A percentile compares a stretch with the other conserved stretches of the same genome.
Conservation (phyloP, 1,140 invertebrate species). For the Nomia melanderi region DNA sequence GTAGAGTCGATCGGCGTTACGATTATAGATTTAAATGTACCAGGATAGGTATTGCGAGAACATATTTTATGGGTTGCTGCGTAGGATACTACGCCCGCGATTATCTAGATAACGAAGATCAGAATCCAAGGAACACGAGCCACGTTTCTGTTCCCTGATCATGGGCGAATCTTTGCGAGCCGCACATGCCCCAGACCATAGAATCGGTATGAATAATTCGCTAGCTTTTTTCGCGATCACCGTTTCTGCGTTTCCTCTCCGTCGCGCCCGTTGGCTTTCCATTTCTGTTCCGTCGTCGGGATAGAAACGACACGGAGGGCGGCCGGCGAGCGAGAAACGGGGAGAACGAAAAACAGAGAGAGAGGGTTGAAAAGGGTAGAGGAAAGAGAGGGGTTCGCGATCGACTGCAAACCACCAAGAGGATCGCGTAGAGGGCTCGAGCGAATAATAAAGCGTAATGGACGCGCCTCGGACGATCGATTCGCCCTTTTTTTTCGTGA, state of each 20-base stretch:
- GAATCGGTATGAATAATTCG: conserved; percentile 77
- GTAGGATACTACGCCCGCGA: no score
- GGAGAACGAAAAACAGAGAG: conserved; percentile 27
- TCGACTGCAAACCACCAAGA: conserved; percentile 58
- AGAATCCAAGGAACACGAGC: no score
- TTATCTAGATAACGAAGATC: no score
- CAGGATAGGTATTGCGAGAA: no score
- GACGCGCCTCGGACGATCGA: conserved; percentile 72
- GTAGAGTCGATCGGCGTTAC: no score
- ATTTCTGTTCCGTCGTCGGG: conserved; percentile 40
- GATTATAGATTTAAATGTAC: no score
- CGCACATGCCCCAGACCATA: neutral
- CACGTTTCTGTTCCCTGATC: no score
- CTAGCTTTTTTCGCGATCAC: conserved; percentile 65
- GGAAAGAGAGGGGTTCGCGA: conserved; percentile 34
- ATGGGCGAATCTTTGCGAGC: no score
- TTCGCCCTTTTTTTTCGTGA: conserved; percentile 68
- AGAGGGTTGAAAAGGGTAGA: neutral
- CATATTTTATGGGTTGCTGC: no score
- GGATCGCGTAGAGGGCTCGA: conserved; percentile 60
- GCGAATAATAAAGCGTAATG: conserved; percentile 76
- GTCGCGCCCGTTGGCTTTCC: neutral
- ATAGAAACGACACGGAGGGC: conserved; percentile 23
- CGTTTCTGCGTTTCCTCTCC: neutral
- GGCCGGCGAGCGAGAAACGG: neutral